Conservation (phyloP, 2,888 invertebrate species). For the Leptinotarsa rubiginosa region DNA sequence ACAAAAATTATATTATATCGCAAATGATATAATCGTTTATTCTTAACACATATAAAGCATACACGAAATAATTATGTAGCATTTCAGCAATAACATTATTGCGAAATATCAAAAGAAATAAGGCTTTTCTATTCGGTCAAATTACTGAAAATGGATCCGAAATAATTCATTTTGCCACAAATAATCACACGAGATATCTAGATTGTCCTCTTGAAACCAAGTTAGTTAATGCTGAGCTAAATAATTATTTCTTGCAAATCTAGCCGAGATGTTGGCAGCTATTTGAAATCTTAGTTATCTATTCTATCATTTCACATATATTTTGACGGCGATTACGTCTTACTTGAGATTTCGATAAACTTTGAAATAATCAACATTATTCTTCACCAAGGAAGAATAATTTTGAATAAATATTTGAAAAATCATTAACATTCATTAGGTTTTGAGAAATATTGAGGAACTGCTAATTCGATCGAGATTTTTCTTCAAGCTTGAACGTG, state of each 20-base stretch:
- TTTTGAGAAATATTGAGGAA: slow-evolving; percentile 25
- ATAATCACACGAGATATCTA: not conserved
- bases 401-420: slow-evolving; percentile 46
- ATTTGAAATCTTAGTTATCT: slow-evolving; percentile 40
- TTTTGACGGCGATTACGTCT: slow-evolving; percentile 38
- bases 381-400: slow-evolving; percentile 41
- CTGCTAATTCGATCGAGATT: slow-evolving; percentile 27
- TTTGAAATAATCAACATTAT: slow-evolving; percentile 48
- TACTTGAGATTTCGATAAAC: slow-evolving; percentile 41
- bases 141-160: not conserved
- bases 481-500: slow-evolving; percentile 16
- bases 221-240: slow-evolving; percentile 54
- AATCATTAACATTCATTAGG: slow-evolving; percentile 43
- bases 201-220: slow-evolving; percentile 33
- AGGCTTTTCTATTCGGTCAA: not conserved
- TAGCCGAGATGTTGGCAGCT: slow-evolving; percentile 63
- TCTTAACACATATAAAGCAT: slow-evolving; percentile 61
- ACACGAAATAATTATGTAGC: slow-evolving; percentile 60
- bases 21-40: slow-evolving; percentile 60
- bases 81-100: slow-evolving; percentile 44
- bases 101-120: not conserved
- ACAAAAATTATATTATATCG: slow-evolving; percentile 60
- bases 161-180: not conserved
- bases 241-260: slow-evolving; percentile 58
- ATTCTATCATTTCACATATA: slow-evolving; percentile 44